A percentile compares a stretch with the other conserved stretches of the same genome.
Conservation (phyloP, 2,888 invertebrate genomes). For the Empis stercorea region DNA sequence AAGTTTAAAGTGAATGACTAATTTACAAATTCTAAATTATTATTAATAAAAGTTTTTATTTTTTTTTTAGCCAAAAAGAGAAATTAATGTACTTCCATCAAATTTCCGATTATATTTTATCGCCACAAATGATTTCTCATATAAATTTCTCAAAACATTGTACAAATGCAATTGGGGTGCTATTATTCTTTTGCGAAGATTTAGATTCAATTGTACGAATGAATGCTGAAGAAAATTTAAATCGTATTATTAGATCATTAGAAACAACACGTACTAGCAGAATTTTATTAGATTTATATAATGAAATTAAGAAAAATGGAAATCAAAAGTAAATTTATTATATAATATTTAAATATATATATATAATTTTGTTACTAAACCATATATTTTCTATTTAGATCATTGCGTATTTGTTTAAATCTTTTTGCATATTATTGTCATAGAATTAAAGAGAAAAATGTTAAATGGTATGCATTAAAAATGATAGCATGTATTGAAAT, state of each 20-base stretch:
- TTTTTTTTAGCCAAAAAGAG: constrained; percentile 57
- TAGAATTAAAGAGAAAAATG: constrained; percentile 62
- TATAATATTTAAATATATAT: neutral
- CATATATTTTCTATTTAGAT: constrained; percentile 36
- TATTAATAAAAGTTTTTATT: too few relatives aligned
- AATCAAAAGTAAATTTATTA: constrained; percentile 27
- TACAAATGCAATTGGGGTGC: constrained; percentile 55
- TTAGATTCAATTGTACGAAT: constrained; percentile 63
- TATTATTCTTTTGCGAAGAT: constrained; percentile 62
- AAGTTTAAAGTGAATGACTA: neutral
- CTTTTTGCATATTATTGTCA: constrained; percentile 64
- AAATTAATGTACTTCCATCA: constrained; percentile 58
- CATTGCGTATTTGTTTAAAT: constrained; percentile 61
- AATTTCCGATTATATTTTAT: constrained; percentile 56
- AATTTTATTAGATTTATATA: constrained; percentile 66
- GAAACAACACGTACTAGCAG: constrained; percentile 56
- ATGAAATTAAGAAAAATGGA: constrained; percentile 71
- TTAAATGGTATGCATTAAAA: constrained; percentile 63
- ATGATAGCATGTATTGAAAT: constrained; percentile 59
- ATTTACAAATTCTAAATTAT: neutral
- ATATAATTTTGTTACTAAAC: neutral
- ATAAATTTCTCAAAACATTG: constrained; percentile 51
- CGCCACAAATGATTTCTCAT: constrained; percentile 33
- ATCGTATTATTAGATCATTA: constrained; percentile 58
- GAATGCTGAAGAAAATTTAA: constrained; percentile 70